These are phyloP conservation scores for Otolemur garnettii DNA, from an alignment of 2,113 vertebrate species.

Conservation along the genomic window DNA sequence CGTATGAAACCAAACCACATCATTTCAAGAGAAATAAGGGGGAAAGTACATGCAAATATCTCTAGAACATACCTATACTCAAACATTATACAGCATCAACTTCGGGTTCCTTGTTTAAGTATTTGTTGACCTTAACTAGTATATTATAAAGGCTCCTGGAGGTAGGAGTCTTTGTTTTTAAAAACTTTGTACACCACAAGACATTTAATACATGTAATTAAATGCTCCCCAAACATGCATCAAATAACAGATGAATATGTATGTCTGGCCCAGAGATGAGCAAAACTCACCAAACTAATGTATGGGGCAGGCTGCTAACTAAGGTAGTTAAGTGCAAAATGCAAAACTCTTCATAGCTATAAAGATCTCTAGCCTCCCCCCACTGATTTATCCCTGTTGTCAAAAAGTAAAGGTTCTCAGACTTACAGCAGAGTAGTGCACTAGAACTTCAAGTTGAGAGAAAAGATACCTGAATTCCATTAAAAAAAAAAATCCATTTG, in stretches of 20 bases:
- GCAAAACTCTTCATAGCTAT: neutral
- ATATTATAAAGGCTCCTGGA: constrained; percentile 1
- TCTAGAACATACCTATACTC: neutral
- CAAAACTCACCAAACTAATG: neutral
- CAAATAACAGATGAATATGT: neutral
- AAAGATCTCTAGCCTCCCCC: neutral
- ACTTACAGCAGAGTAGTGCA: neutral
- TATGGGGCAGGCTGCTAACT: neutral
- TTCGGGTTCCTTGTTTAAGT: neutral
- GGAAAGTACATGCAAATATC: neutral
- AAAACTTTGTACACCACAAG: neutral
- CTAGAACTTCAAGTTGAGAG: neutral
- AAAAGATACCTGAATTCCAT: neutral
- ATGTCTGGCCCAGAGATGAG: neutral
- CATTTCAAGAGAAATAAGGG: neutral
- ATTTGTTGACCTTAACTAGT: neutral
- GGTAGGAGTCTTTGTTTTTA: neutral
- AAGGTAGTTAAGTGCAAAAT: neutral
- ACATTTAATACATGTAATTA: neutral
- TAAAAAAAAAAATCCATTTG: no score
- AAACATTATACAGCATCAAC: neutral
- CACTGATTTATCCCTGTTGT: neutral
- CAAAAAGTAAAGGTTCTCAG: neutral
- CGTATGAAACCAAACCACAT: neutral
- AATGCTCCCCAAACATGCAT: neutral